These are phyloP conservation scores for Melitaea cinxia DNA, from an alignment of 1,140 invertebrate species.

Conservation along the genomic window DNA sequence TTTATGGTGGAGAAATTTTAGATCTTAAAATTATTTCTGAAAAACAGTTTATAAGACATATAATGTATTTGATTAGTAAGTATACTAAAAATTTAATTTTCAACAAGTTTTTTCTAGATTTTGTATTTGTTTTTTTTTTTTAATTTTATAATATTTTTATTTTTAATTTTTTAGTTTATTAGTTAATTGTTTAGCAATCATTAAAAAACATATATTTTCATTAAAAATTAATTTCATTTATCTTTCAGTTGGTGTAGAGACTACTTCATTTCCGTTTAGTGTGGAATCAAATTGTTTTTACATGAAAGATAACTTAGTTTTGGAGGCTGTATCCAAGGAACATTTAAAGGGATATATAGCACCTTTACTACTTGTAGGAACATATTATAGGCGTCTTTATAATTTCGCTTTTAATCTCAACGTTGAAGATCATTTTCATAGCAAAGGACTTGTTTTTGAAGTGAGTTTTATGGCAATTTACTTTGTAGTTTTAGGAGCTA, in stretches of 20 bases:
- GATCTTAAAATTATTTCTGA: constrained; percentile 67
- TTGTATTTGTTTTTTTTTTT: neutral
- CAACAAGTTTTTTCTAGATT: neutral
- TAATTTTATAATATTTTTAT: neutral
- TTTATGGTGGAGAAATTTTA: constrained; percentile 46
- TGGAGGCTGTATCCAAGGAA: constrained; percentile 71
- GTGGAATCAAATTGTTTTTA: constrained; percentile 63
- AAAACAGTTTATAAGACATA: constrained; percentile 74
- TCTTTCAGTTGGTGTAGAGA: constrained; percentile 77
- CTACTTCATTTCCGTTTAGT: constrained; percentile 69
- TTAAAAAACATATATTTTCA: neutral
- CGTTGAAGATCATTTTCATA: constrained; percentile 64
- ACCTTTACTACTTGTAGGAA: constrained; percentile 65
- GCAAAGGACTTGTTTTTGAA: constrained; percentile 74
- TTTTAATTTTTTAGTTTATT: neutral
- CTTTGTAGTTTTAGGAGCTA: neutral
- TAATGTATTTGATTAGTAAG: constrained; percentile 80
- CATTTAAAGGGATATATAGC: constrained; percentile 58
- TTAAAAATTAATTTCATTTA: constrained; percentile 4
- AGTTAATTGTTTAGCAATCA: too few relatives aligned
- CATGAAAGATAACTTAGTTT: constrained; percentile 62
- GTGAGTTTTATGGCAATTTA: constrained; percentile 42
- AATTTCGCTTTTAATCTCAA: constrained; percentile 68
- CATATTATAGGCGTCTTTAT: constrained; percentile 71
- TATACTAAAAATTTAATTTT: constrained; percentile 23